Evolutionary conservation across 2,113 vertebrate species (phyloP).

Genomic region (Pelodiscus sinensis): DNA sequence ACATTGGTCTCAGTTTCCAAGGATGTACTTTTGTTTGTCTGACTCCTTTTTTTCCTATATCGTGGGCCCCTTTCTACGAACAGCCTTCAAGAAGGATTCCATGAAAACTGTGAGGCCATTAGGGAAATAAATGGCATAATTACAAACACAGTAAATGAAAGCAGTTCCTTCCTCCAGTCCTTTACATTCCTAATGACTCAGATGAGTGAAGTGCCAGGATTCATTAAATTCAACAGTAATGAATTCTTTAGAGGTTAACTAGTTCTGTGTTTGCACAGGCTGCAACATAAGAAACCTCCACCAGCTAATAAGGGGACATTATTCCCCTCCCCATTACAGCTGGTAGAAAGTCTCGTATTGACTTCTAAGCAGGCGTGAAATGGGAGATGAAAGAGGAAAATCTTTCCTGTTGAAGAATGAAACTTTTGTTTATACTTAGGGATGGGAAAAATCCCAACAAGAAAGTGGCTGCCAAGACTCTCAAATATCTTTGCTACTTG

Average conservation of each 20-base stretch:
- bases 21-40: background rate
- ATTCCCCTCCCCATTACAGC: background rate
- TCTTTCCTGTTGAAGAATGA: background rate
- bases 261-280: constrained; percentile 14
- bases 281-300: constrained; percentile 3
- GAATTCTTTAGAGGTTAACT: constrained; percentile 32
- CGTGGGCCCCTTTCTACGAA: constrained; percentile 29
- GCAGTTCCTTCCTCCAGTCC: constrained; percentile 22
- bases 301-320: background rate
- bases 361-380: constrained; percentile 58
- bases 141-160: constrained; percentile 48
- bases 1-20: constrained; percentile 17
- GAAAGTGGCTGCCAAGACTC: constrained; percentile 11
- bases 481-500: background rate
- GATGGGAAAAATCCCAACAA: constrained; percentile 6
- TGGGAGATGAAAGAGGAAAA: constrained; percentile 43
- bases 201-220: constrained; percentile 44
- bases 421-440: background rate
- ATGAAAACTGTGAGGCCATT: constrained; percentile 5
- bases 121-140: constrained; percentile 61
- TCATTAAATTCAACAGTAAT: constrained; percentile 47
- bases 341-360: background rate
- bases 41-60: constrained; percentile 20
- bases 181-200: constrained; percentile 14
- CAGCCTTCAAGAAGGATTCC: constrained; percentile 26